Conservation (phyloP, 2,113 vertebrate genomes). For the Melanocharis versteri region DNA sequence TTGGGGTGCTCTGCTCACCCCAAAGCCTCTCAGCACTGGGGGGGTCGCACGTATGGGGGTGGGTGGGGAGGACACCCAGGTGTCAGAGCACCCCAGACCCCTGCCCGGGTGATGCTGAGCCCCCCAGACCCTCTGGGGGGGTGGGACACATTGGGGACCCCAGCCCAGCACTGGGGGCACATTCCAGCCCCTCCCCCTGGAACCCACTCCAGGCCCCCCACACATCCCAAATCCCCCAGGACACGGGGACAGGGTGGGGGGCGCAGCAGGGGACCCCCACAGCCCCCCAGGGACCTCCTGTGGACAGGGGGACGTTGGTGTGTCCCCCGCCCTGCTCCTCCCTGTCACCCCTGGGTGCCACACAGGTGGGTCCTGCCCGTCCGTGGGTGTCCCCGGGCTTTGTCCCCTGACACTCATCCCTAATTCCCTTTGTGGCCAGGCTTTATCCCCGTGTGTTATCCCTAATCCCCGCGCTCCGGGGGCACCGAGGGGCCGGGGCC, state of each 20-base stretch:
- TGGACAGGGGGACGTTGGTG: rapidly evolving
- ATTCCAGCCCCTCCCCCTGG: background rate
- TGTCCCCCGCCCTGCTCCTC: background rate
- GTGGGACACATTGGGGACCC: background rate
- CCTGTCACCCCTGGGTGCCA: background rate
- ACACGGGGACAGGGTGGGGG: rapidly evolving
- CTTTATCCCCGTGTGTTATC: background rate
- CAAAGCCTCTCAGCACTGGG: background rate
- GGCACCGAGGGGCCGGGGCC: background rate
- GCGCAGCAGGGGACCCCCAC: background rate
- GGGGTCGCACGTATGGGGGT: rapidly evolving
- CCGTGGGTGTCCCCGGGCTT: background rate
- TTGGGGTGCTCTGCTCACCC: no score
- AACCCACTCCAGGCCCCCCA: background rate
- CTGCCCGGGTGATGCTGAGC: background rate
- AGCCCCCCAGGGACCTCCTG: rapidly evolving
- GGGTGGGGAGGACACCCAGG: background rate
- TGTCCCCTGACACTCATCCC: background rate
- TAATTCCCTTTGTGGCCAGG: background rate
- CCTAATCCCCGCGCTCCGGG: background rate
- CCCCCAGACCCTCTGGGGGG: background rate
- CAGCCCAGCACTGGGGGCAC: background rate
- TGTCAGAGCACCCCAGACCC: rapidly evolving
- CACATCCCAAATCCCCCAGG: background rate
- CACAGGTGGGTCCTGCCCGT: rapidly evolving